Evolutionary conservation across 2,113 vertebrate species (phyloP), one percentile per base, ranked within the genome.

Genomic region (Phylloscopus trochiloides): DNA sequence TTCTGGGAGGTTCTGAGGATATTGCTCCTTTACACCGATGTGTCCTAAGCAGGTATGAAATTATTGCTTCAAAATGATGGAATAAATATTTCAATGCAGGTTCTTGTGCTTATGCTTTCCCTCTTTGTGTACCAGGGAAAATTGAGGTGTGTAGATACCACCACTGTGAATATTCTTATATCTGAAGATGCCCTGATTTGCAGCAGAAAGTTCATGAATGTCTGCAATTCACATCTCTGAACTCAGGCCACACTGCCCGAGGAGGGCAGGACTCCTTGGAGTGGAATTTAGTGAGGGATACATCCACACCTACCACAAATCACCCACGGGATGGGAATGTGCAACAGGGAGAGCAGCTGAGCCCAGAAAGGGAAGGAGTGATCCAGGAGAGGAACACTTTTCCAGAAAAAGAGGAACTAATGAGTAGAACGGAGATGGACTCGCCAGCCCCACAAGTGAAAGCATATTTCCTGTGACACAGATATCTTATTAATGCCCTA

Each of bases 391-490:
- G 79, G 40, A 36, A 24, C 17, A 11, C 0, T 0, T 78, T 34
- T 87, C 84, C 84, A 91, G 43, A 45, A 79, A 79, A 71, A 88
- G 62, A 59, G 22, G 34, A 87, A 15, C 18, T 76, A 28, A 88
- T 45, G 29, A 70, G 29, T 22, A 54, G 42, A 38, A 34, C 0
- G 2, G 77, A 94, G 93, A 85, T 85, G 57, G 70, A 19, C 70
- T 95, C 85, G 68, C 8, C 67, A 86, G 81, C 75, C 76, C 62
- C 67, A 57, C 55, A 32, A 61, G 29, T 20, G 45, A 83, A 63
- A 70, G 11, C 42, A 7, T 18, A 74, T 96, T 96, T 94, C 93
- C 82, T 96, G 58, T 70, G 48, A 7, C 58, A 88, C 12, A 40
- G 59, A 29, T 77, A 9, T 36, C 70, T 90, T 47, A 87, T 83